Percentiles rank a stretch among this genome's conserved stretches.
These are phyloP conservation scores for Acleris literana DNA, from an alignment of 2,888 invertebrate genomes.

Conservation along the genomic window DNA sequence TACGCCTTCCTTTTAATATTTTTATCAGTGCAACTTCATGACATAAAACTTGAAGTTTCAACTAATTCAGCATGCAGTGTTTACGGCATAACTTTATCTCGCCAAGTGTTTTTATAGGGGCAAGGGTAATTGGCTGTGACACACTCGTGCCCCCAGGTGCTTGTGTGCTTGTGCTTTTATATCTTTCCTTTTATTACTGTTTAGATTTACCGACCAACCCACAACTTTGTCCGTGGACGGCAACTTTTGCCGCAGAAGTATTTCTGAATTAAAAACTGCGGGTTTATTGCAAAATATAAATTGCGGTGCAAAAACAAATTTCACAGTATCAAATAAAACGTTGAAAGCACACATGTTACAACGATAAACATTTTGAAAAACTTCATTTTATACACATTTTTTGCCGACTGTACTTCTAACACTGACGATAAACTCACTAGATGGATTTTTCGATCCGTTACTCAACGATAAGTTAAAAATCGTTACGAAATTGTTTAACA, in stretches of 20 bases:
- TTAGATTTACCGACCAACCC: conserved; percentile 7
- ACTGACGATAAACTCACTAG: too few species aligned
- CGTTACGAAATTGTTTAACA: too few species aligned
- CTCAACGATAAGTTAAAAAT: too few species aligned
- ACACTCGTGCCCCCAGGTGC: conserved; percentile 18
- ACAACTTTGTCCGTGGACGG: conserved; percentile 7
- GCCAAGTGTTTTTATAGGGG: conserved; percentile 42
- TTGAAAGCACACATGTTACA: too few species aligned
- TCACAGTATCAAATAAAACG: too few species aligned
- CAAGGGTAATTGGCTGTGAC: conserved; percentile 47
- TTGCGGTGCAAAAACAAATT: not conserved
- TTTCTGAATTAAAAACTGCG: conserved; percentile 1
- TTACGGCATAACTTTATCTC: conserved; percentile 54
- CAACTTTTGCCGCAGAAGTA: conserved; percentile 4
- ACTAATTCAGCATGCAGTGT: conserved; percentile 54
- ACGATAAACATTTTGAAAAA: too few species aligned
- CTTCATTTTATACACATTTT: too few species aligned
- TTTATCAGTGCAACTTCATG: not conserved
- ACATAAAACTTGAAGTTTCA: conserved; percentile 44
- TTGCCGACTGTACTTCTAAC: too few species aligned
- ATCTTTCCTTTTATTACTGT: conserved; percentile 11
- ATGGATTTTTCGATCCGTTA: too few species aligned
- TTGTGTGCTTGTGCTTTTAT: conserved; percentile 19
- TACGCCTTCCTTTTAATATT: not conserved
- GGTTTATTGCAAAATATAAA: not conserved